phyloP scores from a whole-genome alignment of 2,797 vertebrate species.

The Neosalanx taihuensis region DNA sequence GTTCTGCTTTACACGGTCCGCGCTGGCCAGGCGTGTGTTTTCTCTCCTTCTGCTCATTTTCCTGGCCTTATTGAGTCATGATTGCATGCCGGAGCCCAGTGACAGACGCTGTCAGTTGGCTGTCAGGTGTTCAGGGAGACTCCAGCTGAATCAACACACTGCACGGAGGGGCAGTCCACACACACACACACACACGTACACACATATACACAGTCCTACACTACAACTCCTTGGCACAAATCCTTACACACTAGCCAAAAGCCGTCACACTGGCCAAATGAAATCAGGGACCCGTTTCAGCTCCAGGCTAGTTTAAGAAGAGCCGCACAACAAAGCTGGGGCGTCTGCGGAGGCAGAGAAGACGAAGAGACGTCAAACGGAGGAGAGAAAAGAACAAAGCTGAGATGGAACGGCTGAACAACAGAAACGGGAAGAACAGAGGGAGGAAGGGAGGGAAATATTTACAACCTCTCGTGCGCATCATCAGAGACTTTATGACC shows the following conservation, averaged over 20 bases:
- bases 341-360: background rate
- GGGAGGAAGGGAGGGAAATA: conserved; percentile 36
- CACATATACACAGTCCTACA: conserved; percentile 21
- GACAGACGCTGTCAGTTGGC: conserved; percentile 70
- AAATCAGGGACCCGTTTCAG: background rate
- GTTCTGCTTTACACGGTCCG: background rate
- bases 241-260: background rate
- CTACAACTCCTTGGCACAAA: background rate
- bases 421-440: background rate
- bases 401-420: background rate
- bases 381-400: background rate
- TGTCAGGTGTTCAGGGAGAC: conserved; percentile 60
- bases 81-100: conserved; percentile 58
- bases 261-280: conserved; percentile 12
- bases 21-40: conserved; percentile 6
- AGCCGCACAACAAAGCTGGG: conserved; percentile 6
- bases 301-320: conserved; percentile 17
- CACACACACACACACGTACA: conserved; percentile 10
- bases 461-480: conserved; percentile 37
- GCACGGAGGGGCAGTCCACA: conserved; percentile 27
- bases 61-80: conserved; percentile 72
- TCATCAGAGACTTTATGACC: conserved; percentile 29
- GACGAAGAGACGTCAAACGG: background rate
- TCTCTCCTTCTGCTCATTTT: conserved; percentile 50
- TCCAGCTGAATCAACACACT: conserved; percentile 76